Base-by-base conservation (phyloP, 1,140 invertebrate species). In the Hirudo medicinalis region DNA sequence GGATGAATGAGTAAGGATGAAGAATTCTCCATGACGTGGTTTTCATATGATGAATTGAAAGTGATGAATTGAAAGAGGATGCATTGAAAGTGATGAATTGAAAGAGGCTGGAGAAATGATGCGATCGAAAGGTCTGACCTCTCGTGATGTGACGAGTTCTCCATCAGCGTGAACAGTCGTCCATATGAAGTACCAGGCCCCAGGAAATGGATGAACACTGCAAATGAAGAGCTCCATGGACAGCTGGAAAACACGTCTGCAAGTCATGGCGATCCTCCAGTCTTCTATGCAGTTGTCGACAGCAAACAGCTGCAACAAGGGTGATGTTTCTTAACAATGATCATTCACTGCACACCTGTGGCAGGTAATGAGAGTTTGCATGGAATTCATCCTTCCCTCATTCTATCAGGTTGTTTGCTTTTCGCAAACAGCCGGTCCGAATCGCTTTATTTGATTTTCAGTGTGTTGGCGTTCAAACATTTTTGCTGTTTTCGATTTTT, bases 21-120 rank as follows among this genome's bases (percentile, higher is more conserved):
- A 99, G 86, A 72, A 99, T 94, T 67, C n/a, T 99, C 99, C 76
- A 99, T 85, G 68, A 95, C 99, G 85, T 99, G 99, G 78, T 99
- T 87, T 78, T 99, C 95, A 85, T 99, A 99, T 80, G 89, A 88
- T 40, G 96, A 97, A 40, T 63, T 73, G 72, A 71, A 71, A 57
- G 54, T 27, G 40, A 80, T 79, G 20, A 77, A 81, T 80, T 53
- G 79, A 75, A 68, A 79, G 80, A 4, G 81, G 73, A 11, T 78
- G 74, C 66, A 77, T 80, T 72, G 80, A 78, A 5, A 82, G 75
- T 78, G 81, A 78, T 20, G 80, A 74, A 43, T 75, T 76, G 17
- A 79, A 74, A 54, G 76, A 43, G 80, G 74, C 69, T 79, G 81
- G 17, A 78, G 74, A 81, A 0, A 78, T 77, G 17, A 82, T 71